Base-by-base conservation (phyloP, 2,797 vertebrate species). In the Parauchenoglanis ngamensis region DNA sequence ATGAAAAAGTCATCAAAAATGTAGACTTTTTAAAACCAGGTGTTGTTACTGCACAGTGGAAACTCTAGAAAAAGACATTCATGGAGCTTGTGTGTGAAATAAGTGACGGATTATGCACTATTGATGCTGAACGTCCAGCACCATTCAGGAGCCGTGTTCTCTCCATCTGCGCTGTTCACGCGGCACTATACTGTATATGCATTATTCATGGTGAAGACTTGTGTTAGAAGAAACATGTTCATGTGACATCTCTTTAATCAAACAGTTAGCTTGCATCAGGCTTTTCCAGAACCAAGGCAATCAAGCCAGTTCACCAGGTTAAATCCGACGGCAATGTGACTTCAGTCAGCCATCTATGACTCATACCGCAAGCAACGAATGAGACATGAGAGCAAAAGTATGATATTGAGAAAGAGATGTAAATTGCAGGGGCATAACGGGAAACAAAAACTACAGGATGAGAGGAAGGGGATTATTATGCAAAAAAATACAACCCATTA, bases 181-280 rank as follows among this genome's bases (percentile, higher is more conserved):
- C 73, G 68, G 84, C 7, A 82, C 72, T 67, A 73, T 70, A 83
- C 81, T 59, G 76, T 72, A 80, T 31, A 76, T 90, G 78, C 73
- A 91, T 89, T 87, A 91, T 90, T 90, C 81, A 89, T 88, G 23
- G 67, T 6, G 61, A 78, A 90, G 89, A 78, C 85, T 88, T 87
- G 83, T 78, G 77, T 85, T 86, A 83, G 79, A 83, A 89, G 54
- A 2, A 13, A 7, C 65, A 44, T 35, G 13, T 84, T 83, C 83
- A 67, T 72, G 87, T 76, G 82, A 78, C 81, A 21, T 52, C n/a
- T 88, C 79, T 83, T 87, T 89, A 85, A 88, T 90, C 70, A 84
- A 56, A 68, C 84, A 35, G 56, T 77, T 77, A 59, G 79, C 83
- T n/a, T 87, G 75, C 85, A 81, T 79, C 65, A 44, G 59, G 85